Evolutionary conservation across 2,113 vertebrate species (phyloP), one percentile per base, ranked within the genome.

Genomic region (Rhadina sibilatrix): DNA sequence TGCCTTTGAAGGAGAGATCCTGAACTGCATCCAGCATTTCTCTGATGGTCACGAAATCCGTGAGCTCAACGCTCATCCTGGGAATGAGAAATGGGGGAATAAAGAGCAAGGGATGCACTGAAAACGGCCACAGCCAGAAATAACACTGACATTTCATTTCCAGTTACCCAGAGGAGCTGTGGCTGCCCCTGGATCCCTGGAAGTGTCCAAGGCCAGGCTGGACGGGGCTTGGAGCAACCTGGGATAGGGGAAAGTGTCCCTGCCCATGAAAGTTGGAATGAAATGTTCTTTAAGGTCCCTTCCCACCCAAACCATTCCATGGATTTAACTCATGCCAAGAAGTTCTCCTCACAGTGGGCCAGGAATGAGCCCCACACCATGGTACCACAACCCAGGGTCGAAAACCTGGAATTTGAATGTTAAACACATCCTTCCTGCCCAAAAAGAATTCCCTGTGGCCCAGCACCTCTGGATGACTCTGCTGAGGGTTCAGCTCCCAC

Each of bases 51-150:
- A 78, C 89, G 8, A 98, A 98, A 95, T 99, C 99, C 0, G 98
- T 98, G 97, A 99, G 94, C 77, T 98, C 98, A 9, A 98, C 98
- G 0, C 83, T 97, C 98, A 99, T 98, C 97, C 99, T 99, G 96
- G 72, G 18, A 85, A 70, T 44, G 75, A 33, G 70, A 74, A 71
- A 50, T 0, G 6, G 3, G 20, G 27, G 44, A 38, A 64, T 7
- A 19, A 85, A 15, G 70, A 59, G 38, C 12, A 18, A 47, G 35
- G 46, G 37, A 22, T 31, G 40, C 14, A 10, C 17, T 23, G 11
- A 3, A 33, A 49, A 40, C 0, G 38, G 10, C 5, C 21, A 71
- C 1, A 15, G 59, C 13, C 47, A 47, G 19, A 9, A 49, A 3
- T 3, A 16, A 40, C 0, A 0, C 5, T 13, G 78, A 31, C 1